Evolutionary conservation across 2,797 vertebrate species (phyloP).

Genomic region (Danio kyathit): DNA sequence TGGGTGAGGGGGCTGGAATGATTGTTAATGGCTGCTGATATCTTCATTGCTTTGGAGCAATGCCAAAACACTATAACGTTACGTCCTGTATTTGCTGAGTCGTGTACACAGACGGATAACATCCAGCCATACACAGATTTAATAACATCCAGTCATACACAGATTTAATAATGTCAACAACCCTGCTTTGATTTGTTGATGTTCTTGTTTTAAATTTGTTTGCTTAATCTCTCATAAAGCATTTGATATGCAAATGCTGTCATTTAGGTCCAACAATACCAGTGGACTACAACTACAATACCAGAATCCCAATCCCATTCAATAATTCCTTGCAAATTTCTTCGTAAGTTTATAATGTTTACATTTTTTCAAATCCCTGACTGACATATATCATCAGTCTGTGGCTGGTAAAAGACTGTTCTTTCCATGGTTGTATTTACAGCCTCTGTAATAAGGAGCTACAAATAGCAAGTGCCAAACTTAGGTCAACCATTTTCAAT

Average conservation of each 20-base stretch:
- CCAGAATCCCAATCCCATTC: not conserved
- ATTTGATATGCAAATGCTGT: not conserved
- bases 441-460: constrained; percentile 33
- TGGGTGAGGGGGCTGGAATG: not conserved
- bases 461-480: constrained; percentile 44
- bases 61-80: constrained; percentile 22
- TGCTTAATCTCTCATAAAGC: not conserved
- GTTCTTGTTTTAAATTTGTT: not conserved
- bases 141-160: constrained; percentile 27
- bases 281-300: not conserved
- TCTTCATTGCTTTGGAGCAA: constrained; percentile 22
- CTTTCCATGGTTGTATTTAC: constrained; percentile 30
- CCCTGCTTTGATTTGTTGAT: not conserved
- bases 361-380: not conserved
- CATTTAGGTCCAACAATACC: not conserved
- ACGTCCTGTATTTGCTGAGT: constrained; percentile 21
- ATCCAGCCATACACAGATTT: constrained; percentile 14
- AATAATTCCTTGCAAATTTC: not conserved
- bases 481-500: constrained; percentile 37
- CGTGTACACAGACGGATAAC: constrained; percentile 4
- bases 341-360: not conserved
- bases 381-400: constrained; percentile 5
- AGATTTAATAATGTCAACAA: constrained; percentile 7
- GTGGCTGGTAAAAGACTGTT: constrained; percentile 22
- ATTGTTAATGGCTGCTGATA: constrained; percentile 27